phyloP scores from a whole-genome alignment of 1,140 invertebrate species.

The Pseudomyrmex cubaensis region DNA sequence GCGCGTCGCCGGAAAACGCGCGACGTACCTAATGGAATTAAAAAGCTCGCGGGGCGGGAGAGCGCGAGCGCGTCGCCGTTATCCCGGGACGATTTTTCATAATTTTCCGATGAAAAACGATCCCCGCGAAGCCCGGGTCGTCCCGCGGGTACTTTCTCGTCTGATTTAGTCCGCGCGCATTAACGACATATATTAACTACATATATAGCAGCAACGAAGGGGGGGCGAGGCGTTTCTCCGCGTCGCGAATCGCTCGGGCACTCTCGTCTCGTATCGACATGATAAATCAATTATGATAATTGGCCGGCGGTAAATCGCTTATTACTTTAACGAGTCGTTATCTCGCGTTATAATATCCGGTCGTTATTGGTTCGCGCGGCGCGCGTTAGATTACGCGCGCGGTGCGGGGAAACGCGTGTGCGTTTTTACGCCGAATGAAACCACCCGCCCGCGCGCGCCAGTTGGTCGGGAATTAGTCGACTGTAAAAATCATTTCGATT shows the following conservation, averaged over 20 bases:
- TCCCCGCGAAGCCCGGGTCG: constrained; percentile 9
- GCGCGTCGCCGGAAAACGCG: neutral
- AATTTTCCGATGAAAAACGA: constrained; percentile 56
- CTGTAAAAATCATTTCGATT: constrained; percentile 51
- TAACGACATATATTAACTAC: constrained; percentile 64
- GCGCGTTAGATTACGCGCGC: neutral
- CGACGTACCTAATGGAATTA: constrained; percentile 24
- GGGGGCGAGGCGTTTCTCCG: neutral
- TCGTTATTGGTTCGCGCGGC: constrained; percentile 40
- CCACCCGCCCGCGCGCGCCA: neutral
- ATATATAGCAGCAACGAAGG: too few relatives aligned
- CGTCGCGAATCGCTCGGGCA: neutral
- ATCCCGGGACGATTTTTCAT: constrained; percentile 57
- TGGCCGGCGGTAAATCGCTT: constrained; percentile 64
- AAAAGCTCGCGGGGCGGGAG: neutral
- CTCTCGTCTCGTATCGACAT: constrained; percentile 19
- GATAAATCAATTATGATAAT: constrained; percentile 74
- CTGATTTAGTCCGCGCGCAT: constrained; percentile 63
- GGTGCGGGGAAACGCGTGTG: neutral
- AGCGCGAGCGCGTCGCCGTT: constrained; percentile 18
- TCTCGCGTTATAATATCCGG: constrained; percentile 9
- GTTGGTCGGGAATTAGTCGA: constrained; percentile 37
- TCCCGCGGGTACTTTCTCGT: constrained; percentile 52
- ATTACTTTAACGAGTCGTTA: constrained; percentile 64
- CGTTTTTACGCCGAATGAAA: constrained; percentile 38